Conservation (phyloP, 2,797 vertebrate species). For the Scolopax bukidnonensis region DNA sequence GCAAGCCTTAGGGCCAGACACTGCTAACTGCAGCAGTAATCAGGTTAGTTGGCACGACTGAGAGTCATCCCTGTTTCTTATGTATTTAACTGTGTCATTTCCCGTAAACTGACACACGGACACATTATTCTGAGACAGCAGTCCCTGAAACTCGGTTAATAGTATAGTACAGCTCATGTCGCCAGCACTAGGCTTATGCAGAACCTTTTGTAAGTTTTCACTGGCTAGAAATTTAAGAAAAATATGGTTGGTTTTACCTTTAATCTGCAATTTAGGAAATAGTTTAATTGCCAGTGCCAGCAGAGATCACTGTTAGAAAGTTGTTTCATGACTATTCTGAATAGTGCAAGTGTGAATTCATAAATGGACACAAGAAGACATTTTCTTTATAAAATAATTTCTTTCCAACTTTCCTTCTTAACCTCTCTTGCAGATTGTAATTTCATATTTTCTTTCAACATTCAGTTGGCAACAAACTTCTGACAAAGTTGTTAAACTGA, state of each 20-base stretch:
- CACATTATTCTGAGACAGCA: not conserved
- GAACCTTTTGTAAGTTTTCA: not conserved
- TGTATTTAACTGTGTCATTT: not conserved
- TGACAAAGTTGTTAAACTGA: not conserved
- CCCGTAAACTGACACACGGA: not conserved
- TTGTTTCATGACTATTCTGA: not conserved
- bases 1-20: fast-evolving
- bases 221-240: not conserved
- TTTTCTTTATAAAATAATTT: not conserved
- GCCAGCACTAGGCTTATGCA: not conserved
- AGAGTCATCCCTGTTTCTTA: not conserved
- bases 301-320: not conserved
- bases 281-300: not conserved
- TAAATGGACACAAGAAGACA: not conserved
- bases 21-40: not conserved
- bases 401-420: not conserved
- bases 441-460: not conserved
- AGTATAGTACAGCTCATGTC: not conserved
- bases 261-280: not conserved
- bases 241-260: not conserved
- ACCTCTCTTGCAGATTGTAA: not conserved
- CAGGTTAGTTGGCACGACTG: not conserved
- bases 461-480: not conserved
- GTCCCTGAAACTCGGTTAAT: not conserved
- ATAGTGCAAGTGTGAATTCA: not conserved